phyloP scores from a whole-genome alignment of 2,113 vertebrate genomes.

The Abramis brama region DNA sequence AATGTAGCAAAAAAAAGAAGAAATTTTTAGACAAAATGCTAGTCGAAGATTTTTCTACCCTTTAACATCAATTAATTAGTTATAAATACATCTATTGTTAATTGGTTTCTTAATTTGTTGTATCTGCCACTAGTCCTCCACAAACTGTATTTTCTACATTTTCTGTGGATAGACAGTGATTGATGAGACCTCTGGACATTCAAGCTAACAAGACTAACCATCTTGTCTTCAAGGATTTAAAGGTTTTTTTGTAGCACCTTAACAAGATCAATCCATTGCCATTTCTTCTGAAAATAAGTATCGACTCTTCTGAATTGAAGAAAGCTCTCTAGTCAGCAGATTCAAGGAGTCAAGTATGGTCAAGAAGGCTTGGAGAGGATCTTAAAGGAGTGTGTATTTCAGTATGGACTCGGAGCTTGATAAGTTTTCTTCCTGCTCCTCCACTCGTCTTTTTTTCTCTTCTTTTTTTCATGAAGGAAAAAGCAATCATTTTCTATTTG shows the following conservation, averaged over 20 bases:
- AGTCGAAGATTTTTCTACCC: too few species aligned
- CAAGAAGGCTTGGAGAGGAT: background rate
- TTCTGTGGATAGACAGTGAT: conserved; percentile 27
- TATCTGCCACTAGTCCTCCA: too few species aligned
- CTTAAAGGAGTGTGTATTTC: conserved; percentile 27
- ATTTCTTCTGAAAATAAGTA: conserved; percentile 53
- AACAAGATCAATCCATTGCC: conserved; percentile 53
- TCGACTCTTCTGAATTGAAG: conserved; percentile 39
- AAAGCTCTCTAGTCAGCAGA: conserved; percentile 42
- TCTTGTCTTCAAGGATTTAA: conserved; percentile 18
- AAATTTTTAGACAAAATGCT: too few species aligned
- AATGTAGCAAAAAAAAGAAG: too few species aligned
- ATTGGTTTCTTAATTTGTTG: too few species aligned
- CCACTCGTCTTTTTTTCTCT: background rate
- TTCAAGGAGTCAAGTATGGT: conserved; percentile 36
- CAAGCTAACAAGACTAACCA: conserved; percentile 43
- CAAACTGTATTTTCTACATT: background rate
- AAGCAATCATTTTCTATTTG: conserved; percentile 29
- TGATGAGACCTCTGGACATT: conserved; percentile 34
- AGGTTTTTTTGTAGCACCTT: conserved; percentile 5
- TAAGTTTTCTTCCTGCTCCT: background rate
- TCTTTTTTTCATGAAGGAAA: background rate
- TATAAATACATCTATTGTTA: too few species aligned
- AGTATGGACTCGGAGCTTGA: background rate
- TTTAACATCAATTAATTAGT: too few species aligned